Evolutionary conservation across 1,140 invertebrate genomes (phyloP), one percentile per base, ranked within the genome.

Genomic region (Drosophila punjabiensis): DNA sequence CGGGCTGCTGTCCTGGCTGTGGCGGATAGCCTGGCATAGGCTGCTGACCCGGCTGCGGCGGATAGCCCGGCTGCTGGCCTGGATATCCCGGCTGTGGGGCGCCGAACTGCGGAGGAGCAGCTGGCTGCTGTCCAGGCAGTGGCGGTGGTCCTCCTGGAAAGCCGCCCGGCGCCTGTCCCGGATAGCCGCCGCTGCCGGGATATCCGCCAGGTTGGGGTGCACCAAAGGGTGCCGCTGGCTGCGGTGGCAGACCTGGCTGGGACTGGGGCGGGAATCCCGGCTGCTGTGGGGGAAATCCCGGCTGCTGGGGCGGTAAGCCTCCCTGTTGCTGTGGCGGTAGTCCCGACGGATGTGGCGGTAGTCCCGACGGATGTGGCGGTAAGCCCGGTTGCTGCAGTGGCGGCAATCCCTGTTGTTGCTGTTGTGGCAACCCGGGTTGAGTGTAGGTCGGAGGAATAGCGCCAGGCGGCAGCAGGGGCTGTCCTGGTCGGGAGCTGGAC

Each of bases 51-150:
- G 84, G 82, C 35, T 92, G 85, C 30, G 67, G 73, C 10, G 76
- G 71, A 76, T 76, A 82, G 13, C 80, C 80, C 4, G 68, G 76
- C n/a, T 84, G 82, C 59, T 94, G 94, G 0, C 84, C 69, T 28
- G 86, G 92, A 68, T 78, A 92, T 0, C 75, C 81, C 1, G 70
- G 60, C 24, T 84, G 81, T 20, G 74, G 55, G 1, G 71, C 68
- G 6, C 65, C 68, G 32, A 75, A 52, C 9, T 70, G 78, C n/a
- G 76, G 66, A 1, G 76, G 62, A 11, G 35, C 60, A 52, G 67
- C 48, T 18, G 69, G 16, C 7, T 62, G 68, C 11, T 74, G 71
- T 6, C 70, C 70, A 37, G 70, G 52, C 48, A 73, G 48, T 9
- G 70, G 85, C 3, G 85, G 85, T 14, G 86, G 87, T n/a, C 59